Percentiles rank a stretch among this genome's conserved stretches.
Conservation (phyloP, 2,113 vertebrate species). For the Chrysemys picta region DNA sequence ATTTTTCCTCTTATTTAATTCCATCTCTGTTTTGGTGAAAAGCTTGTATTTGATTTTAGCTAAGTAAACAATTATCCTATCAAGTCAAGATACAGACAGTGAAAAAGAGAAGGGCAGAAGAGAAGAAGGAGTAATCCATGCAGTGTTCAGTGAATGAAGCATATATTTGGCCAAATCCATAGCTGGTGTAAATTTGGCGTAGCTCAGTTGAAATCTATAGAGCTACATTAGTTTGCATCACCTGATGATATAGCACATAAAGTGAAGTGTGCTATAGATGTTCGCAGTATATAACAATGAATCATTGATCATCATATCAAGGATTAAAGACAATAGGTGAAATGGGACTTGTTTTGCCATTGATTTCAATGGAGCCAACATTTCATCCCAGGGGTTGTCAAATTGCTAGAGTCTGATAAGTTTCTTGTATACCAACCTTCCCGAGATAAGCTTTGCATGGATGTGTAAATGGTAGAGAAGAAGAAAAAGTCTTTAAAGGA, state of each 20-base stretch:
- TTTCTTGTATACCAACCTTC: no score
- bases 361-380: neutral
- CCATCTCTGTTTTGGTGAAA: neutral
- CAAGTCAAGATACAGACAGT: neutral
- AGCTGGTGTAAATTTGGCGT: neutral
- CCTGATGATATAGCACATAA: neutral
- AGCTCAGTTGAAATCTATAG: neutral
- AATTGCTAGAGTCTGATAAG: no score
- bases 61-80: neutral
- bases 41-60: neutral
- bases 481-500: neutral
- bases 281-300: neutral
- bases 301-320: neutral
- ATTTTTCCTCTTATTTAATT: neutral
- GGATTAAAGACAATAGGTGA: neutral
- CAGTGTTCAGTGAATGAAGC: neutral
- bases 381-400: neutral
- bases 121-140: neutral
- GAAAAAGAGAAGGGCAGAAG: neutral
- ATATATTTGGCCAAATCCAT: neutral
- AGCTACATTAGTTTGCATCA: neutral
- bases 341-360: neutral
- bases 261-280: neutral
- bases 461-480: neutral
- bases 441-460: neutral